phyloP scores from a whole-genome alignment of 1,140 invertebrate genomes.

The Ctenoplectra terminalis region DNA sequence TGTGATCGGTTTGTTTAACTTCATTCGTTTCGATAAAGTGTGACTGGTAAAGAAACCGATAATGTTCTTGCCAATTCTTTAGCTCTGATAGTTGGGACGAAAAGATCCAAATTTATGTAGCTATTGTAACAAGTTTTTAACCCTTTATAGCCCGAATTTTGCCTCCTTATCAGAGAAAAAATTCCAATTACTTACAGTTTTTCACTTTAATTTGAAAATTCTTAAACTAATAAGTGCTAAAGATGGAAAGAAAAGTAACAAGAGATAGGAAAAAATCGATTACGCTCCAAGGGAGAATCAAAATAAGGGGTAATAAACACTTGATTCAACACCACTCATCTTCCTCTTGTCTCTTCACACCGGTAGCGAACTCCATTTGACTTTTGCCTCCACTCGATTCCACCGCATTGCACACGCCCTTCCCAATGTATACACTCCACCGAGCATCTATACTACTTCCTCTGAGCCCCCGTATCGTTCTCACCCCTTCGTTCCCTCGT shows the following conservation, averaged over 20 bases:
- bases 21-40: neutral
- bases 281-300: slow-evolving; percentile 23
- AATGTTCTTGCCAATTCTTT: too few relatives aligned
- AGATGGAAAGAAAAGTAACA: neutral
- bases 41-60: too few relatives aligned
- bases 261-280: neutral
- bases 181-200: too few relatives aligned
- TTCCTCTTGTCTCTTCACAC: slow-evolving; percentile 50
- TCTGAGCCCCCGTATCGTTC: neutral
- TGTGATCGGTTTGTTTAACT: neutral
- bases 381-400: slow-evolving; percentile 68
- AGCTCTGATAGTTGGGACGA: too few relatives aligned
- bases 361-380: slow-evolving; percentile 60
- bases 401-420: slow-evolving; percentile 68
- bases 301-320: slow-evolving; percentile 47
- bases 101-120: too few relatives aligned
- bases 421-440: slow-evolving; percentile 58
- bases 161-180: too few relatives aligned
- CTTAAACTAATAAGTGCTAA: neutral
- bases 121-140: too few relatives aligned
- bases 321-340: slow-evolving; percentile 57
- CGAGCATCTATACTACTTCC: slow-evolving; percentile 48
- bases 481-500: slow-evolving; percentile 20
- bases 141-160: too few relatives aligned
- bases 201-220: too few relatives aligned